These are phyloP conservation scores for Anarhynchus alexandrinus DNA, from an alignment of 2,113 vertebrate species.

Conservation along the genomic window DNA sequence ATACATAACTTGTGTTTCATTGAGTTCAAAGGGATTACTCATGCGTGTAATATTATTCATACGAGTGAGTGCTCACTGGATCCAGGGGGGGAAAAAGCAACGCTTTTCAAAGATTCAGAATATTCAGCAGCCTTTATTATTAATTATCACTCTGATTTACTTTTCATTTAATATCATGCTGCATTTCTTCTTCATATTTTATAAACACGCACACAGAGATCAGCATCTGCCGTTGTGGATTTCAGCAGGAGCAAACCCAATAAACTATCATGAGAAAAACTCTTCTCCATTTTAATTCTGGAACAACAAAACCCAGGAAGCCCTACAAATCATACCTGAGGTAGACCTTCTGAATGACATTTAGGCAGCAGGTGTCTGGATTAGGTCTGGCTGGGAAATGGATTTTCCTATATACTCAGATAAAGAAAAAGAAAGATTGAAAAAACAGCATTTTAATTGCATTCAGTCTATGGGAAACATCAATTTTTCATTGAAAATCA, in stretches of 20 bases:
- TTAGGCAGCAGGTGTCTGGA: background rate
- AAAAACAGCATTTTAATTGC: background rate
- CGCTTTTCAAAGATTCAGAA: slow-evolving; percentile 31
- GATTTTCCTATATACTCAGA: background rate
- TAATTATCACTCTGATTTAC: slow-evolving; percentile 38
- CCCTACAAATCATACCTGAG: background rate
- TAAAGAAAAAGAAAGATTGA: background rate
- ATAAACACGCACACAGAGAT: background rate
- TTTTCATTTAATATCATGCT: slow-evolving; percentile 16
- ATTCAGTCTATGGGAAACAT: background rate
- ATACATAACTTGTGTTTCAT: slow-evolving; percentile 35
- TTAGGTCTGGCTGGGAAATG: background rate
- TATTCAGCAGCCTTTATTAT: slow-evolving; percentile 25
- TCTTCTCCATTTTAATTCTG: background rate
- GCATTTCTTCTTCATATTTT: background rate
- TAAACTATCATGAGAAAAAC: background rate
- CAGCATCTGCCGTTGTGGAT: background rate
- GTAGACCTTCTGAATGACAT: background rate
- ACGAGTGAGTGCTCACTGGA: slow-evolving; percentile 44
- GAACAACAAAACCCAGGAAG: background rate
- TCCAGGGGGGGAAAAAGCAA: background rate
- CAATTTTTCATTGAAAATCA: background rate
- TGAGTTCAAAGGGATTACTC: slow-evolving; percentile 55
- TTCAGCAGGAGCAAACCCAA: background rate
- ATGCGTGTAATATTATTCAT: slow-evolving; percentile 45